Percentiles rank a stretch among this genome's conserved stretches.
phyloP scores from a whole-genome alignment of 1,140 invertebrate species.

The Calliphora vicina region DNA sequence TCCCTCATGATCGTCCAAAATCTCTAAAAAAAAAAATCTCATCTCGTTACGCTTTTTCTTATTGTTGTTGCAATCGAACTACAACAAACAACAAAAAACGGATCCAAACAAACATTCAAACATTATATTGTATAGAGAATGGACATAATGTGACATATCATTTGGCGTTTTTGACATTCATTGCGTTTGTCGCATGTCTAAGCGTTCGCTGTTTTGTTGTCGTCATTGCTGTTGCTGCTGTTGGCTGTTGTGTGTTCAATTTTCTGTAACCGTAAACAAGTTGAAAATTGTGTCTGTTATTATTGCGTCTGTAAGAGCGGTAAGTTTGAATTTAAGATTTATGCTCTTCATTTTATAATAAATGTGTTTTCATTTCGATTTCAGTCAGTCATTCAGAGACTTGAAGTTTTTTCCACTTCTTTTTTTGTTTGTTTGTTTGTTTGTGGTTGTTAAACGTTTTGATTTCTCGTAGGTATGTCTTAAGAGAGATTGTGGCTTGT shows the following conservation, averaged over 20 bases:
- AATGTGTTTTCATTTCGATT: slow-evolving; percentile 34
- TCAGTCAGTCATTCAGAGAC: slow-evolving; percentile 8
- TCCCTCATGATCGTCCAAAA: too few relatives aligned
- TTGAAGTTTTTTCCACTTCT: neutral
- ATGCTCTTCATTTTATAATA: slow-evolving; percentile 34
- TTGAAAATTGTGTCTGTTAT: neutral
- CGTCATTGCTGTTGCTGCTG: too few relatives aligned
- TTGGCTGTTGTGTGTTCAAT: too few relatives aligned
- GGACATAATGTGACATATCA: slow-evolving; percentile 33
- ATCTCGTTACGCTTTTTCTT: too few relatives aligned
- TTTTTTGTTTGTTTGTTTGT: neutral
- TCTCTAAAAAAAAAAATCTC: too few relatives aligned
- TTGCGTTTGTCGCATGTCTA: slow-evolving; percentile 34
- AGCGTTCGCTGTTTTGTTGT: neutral
- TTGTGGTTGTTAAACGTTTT: neutral
- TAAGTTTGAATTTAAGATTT: slow-evolving; percentile 23
- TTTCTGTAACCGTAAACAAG: neutral
- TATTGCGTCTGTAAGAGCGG: neutral
- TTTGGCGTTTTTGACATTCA: slow-evolving; percentile 34
- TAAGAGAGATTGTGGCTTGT: neutral
- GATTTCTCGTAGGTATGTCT: neutral
- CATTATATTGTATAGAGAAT: neutral
- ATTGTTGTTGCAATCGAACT: too few relatives aligned
- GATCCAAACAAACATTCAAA: neutral
- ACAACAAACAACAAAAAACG: too few relatives aligned